Conservation (phyloP, 2,797 vertebrate genomes). For the Prionace glauca region DNA sequence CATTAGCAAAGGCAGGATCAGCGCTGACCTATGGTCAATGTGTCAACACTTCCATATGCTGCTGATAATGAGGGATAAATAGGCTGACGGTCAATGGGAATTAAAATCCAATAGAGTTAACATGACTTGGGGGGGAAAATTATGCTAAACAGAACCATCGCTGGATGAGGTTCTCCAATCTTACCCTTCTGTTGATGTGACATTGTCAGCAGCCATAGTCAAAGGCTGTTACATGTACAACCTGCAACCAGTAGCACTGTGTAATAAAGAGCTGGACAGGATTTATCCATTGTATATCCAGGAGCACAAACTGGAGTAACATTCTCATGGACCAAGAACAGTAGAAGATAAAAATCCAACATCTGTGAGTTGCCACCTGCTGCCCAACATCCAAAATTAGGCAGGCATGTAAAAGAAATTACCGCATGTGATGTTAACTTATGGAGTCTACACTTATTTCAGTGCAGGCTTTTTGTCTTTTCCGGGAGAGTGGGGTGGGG, state of each 20-base stretch:
- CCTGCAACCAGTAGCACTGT: not conserved
- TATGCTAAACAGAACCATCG: not conserved
- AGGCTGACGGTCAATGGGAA: not conserved
- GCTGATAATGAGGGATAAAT: not conserved
- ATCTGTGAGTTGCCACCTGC: not conserved
- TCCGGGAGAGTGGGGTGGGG: no score
- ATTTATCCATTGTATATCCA: not conserved
- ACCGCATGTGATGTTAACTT: not conserved
- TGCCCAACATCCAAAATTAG: not conserved
- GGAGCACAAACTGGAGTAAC: not conserved
- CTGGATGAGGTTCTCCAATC: not conserved
- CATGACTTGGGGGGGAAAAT: not conserved
- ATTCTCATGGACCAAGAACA: not conserved
- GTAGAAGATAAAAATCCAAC: not conserved
- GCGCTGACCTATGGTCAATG: not conserved
- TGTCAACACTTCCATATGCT: not conserved
- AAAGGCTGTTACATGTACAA: not conserved
- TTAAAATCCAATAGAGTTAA: not conserved
- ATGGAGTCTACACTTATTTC: not conserved
- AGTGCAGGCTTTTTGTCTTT: not conserved
- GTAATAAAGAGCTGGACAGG: not conserved
- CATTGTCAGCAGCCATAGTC: not conserved
- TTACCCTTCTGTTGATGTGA: not conserved
- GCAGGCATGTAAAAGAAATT: not conserved
- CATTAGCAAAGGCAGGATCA: not conserved